Base-by-base conservation (phyloP, 2,888 invertebrate species). In the Unio pictorum region DNA sequence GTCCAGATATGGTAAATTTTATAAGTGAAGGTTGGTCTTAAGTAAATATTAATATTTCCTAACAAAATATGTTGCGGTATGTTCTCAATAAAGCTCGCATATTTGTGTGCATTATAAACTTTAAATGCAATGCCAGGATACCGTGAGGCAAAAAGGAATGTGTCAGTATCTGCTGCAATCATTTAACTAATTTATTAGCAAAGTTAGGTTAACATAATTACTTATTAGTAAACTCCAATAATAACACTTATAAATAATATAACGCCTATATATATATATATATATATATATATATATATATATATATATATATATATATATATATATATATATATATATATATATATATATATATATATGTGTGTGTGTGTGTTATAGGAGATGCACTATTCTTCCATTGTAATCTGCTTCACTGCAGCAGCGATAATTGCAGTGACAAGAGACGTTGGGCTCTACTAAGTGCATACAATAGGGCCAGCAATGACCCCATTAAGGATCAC, bases 321-420 rank as follows among this genome's bases (percentile, higher is more conserved):
- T 23, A 23, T 23, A 23, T 23, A 23, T 23, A 23, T 23, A 23
- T 23, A 23, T 23, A 23, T 23, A 23, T 23, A 23, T 23, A 23
- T 23, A 23, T 23, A 23, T 23, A 23, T 23, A 23, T n/a, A n/a
- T n/a, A n/a, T n/a, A n/a, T n/a, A n/a, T n/a, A n/a, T n/a, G n/a
- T n/a, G n/a, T n/a, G n/a, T n/a, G n/a, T 23, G 23, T 23, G 23
- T 61, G 5, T 71, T 68, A 20, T 72, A 86, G 87, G 88, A 26
- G 88, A 88, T 67, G 84, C 79, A 2, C 69, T 87, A n/a, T 87
- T 86, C 73, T 84, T 87, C 76, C 87, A 87, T 70, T 81, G 80
- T 64, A 87, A 87, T 66, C 69, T 87, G 34, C 76, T 88, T 11
- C 87, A 87, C 71, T 84, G 80, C 55, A 86, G 85, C 62, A 81